Conservation (phyloP, 2,888 invertebrate genomes). For the Caenorhabditis afra region DNA sequence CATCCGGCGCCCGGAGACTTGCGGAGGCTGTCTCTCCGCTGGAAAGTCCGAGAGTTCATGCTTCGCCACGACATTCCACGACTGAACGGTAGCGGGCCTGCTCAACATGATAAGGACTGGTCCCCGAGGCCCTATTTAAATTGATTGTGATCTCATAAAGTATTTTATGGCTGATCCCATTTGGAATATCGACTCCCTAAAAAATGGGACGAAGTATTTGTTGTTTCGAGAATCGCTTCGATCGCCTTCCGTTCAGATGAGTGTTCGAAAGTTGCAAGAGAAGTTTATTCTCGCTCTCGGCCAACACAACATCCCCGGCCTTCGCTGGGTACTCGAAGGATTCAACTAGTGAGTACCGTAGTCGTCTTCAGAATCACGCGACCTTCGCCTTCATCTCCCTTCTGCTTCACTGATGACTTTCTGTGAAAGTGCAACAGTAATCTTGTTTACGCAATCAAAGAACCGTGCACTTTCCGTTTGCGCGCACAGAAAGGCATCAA, state of each 20-base stretch:
- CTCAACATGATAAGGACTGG: conserved; percentile 63
- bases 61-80: conserved; percentile 67
- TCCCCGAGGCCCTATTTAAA: conserved; percentile 65
- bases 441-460: conserved; percentile 33
- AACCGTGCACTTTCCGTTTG: conserved; percentile 27
- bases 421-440: conserved; percentile 28
- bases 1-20: conserved; percentile 75
- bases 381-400: neutral
- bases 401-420: neutral
- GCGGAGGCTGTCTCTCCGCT: conserved; percentile 72
- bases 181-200: neutral
- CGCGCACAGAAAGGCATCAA: neutral
- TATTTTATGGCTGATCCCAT: neutral
- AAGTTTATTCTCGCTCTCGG: conserved; percentile 64
- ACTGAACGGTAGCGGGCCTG: conserved; percentile 37
- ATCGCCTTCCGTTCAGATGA: conserved; percentile 30
- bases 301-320: conserved; percentile 73
- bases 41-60: conserved; percentile 78
- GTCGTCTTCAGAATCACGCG: neutral
- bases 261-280: conserved; percentile 57
- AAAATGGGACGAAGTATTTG: conserved; percentile 7
- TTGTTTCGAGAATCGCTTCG: neutral
- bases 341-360: conserved; percentile 69
- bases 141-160: conserved; percentile 11
- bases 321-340: conserved; percentile 75